These are phyloP conservation scores for Montipora efflorescens DNA, from an alignment of 64 coral and sea anemone genomes.

Conservation along the genomic window DNA sequence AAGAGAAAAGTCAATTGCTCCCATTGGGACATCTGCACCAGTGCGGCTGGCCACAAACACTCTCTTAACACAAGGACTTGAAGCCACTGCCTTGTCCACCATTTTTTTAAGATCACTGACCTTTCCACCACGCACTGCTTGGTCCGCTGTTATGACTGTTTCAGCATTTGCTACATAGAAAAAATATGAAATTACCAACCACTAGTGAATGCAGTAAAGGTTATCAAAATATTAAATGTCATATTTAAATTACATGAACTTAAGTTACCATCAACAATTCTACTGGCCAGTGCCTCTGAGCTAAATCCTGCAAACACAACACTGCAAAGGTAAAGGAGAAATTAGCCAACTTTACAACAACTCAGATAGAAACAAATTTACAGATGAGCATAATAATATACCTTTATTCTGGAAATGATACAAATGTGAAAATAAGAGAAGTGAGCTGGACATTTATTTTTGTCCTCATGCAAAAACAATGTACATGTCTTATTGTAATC, in stretches of 20 bases:
- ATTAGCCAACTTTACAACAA: too few species aligned
- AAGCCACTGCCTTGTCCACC: conserved; percentile 87
- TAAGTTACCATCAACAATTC: conserved; percentile 95
- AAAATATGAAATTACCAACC: not conserved
- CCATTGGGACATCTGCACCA: conserved; percentile 91
- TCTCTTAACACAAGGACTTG: conserved; percentile 85
- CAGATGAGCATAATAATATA: not conserved
- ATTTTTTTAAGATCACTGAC: conserved; percentile 81
- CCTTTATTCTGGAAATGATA: not conserved
- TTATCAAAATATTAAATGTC: not conserved
- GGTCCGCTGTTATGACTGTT: conserved; percentile 97
- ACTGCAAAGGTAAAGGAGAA: conserved; percentile 57
- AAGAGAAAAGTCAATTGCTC: conserved; percentile 87
- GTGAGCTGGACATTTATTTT: too few species aligned
- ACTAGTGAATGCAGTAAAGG: not conserved
- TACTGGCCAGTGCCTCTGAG: conserved; percentile 90
- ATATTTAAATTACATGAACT: not conserved
- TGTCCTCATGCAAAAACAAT: not conserved
- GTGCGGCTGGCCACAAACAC: conserved; percentile 97
- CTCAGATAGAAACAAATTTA: too few species aligned
- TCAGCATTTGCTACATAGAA: conserved; percentile 79
- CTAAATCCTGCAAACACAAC: conserved; percentile 99
- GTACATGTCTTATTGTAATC: too few species aligned
- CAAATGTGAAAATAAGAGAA: too few species aligned
- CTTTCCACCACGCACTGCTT: conserved; percentile 88